Percentiles rank a stretch among this genome's conserved stretches.
Conservation (phyloP, 2,888 invertebrate genomes). For the Spodoptera exigua region DNA sequence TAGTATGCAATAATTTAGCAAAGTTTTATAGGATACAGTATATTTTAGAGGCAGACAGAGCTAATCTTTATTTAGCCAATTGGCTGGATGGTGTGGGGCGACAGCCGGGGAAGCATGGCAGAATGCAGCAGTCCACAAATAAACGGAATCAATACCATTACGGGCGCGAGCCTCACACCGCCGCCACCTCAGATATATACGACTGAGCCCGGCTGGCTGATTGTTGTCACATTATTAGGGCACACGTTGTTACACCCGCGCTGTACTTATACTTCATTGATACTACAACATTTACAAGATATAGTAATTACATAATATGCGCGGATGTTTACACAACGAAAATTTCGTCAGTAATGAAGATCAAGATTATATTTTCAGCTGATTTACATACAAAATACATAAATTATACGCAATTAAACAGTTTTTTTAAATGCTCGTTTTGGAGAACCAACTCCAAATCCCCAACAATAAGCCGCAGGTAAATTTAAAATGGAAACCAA, state of each 20-base stretch:
- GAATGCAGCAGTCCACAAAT: constrained; percentile 77
- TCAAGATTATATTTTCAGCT: too few species aligned
- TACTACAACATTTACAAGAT: too few species aligned
- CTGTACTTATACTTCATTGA: not conserved
- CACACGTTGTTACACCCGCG: constrained; percentile 3
- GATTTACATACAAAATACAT: too few species aligned
- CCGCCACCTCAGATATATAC: constrained; percentile 57
- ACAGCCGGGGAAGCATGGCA: constrained; percentile 56
- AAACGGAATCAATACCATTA: constrained; percentile 78
- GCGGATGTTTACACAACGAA: too few species aligned
- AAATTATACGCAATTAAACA: not conserved
- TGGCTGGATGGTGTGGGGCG: constrained; percentile 51
- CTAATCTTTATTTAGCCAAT: constrained; percentile 63
- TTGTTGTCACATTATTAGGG: constrained; percentile 38
- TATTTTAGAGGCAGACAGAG: constrained; percentile 29
- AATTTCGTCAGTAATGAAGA: too few species aligned
- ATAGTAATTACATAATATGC: too few species aligned
- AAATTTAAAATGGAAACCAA: constrained; percentile 49
- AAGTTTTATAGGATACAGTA: constrained; percentile 22
- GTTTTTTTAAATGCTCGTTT: constrained; percentile 19
- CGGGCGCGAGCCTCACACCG: constrained; percentile 56
- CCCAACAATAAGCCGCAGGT: constrained; percentile 32
- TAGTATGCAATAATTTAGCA: constrained; percentile 32
- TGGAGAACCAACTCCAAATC: constrained; percentile 33
- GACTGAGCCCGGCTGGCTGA: constrained; percentile 47